phyloP scores from a whole-genome alignment of 2,797 vertebrate genomes.

The Anomalospiza imberbis region DNA sequence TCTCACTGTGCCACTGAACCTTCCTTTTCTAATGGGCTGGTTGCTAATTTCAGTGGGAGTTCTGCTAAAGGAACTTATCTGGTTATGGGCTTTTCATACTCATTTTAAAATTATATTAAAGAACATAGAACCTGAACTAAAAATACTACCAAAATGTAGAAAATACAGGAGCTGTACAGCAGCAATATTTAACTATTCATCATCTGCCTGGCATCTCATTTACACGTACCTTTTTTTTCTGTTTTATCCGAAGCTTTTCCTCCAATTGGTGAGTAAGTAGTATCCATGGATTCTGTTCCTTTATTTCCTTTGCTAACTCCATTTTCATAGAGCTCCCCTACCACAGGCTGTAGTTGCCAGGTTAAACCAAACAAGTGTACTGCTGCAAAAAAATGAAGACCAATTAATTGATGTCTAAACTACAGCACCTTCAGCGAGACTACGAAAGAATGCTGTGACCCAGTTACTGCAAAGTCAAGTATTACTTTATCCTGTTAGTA shows the following conservation, averaged over 20 bases:
- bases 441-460: conserved; percentile 25
- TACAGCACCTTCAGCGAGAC: background rate
- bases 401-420: conserved; percentile 65
- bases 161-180: background rate
- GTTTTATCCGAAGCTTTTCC: conserved; percentile 85
- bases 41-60: background rate
- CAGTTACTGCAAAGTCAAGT: conserved; percentile 61
- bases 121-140: background rate
- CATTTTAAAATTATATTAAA: background rate
- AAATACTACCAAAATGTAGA: background rate
- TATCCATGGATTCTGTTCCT: conserved; percentile 81
- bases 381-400: conserved; percentile 80
- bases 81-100: background rate
- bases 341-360: conserved; percentile 92
- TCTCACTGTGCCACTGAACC: background rate
- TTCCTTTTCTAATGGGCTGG: background rate
- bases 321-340: conserved; percentile 92
- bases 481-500: conserved; percentile 36
- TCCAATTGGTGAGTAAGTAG: conserved; percentile 86
- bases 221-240: conserved; percentile 81
- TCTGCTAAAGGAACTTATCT: background rate
- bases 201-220: background rate
- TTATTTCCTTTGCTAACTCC: conserved; percentile 88
- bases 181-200: background rate
- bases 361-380: conserved; percentile 97